A percentile compares a stretch with the other conserved stretches of the same genome.
These are phyloP conservation scores for Zaprionus tsacasi DNA, from an alignment of 1,140 invertebrate species.

Conservation along the genomic window DNA sequence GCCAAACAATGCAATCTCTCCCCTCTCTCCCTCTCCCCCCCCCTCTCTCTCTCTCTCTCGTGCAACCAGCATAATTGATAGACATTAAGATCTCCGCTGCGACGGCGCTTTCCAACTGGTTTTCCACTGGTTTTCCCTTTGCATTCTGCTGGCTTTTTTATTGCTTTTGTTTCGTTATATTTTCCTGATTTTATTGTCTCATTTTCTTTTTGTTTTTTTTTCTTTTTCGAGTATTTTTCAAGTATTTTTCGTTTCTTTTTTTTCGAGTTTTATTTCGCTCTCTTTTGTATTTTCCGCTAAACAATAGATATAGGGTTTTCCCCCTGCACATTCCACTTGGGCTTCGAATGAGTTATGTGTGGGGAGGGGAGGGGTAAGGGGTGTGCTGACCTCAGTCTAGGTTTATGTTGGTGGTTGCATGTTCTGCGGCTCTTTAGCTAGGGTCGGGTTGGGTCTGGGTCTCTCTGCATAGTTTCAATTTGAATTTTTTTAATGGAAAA, in stretches of 20 bases:
- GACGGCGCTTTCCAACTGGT: slow-evolving; percentile 61
- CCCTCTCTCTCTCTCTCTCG: neutral
- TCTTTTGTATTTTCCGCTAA: slow-evolving; percentile 27
- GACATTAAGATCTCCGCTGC: slow-evolving; percentile 43
- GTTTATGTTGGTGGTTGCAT: slow-evolving; percentile 50
- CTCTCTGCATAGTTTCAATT: neutral
- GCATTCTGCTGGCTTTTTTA: slow-evolving; percentile 59
- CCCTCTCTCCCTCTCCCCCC: too few species aligned
- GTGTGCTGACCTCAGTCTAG: slow-evolving; percentile 60
- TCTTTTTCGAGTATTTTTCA: too few species aligned
- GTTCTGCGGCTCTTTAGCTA: neutral
- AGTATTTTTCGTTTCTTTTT: slow-evolving; percentile 6
- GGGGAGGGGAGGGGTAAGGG: slow-evolving; percentile 13
- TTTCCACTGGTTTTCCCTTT: slow-evolving; percentile 43
- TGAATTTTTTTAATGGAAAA: slow-evolving; percentile 8
- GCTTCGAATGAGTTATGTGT: slow-evolving; percentile 64
- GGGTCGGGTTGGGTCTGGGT: neutral
- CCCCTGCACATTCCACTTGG: slow-evolving; percentile 4
- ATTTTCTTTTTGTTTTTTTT: slow-evolving; percentile 25
- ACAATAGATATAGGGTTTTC: slow-evolving; percentile 66
- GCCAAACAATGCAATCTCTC: slow-evolving; percentile 47
- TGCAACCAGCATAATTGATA: slow-evolving; percentile 64
- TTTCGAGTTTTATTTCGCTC: slow-evolving; percentile 23
- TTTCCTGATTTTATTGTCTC: slow-evolving; percentile 52
- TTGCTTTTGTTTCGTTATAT: slow-evolving; percentile 62